Base-by-base conservation (phyloP, 2,888 invertebrate genomes). In the Protophormia terraenovae region DNA sequence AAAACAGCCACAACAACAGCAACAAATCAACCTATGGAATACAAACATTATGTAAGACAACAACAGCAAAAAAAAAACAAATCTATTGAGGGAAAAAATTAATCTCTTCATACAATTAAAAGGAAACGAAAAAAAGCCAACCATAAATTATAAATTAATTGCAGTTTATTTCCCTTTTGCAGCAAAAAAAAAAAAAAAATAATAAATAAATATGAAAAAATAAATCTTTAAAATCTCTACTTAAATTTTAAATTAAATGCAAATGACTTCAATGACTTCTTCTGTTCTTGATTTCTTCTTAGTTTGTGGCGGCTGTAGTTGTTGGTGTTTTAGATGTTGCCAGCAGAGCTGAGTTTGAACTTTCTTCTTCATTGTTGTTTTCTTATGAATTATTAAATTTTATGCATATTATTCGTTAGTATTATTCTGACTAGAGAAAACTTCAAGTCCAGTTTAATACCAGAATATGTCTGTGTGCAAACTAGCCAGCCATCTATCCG, bases 31-130 rank as follows among this genome's bases (percentile, higher is more conserved):
- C 22, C 50, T 62, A 35, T 38, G 58, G 14, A 69, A 55, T 47
- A 19, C 19, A 88, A 89, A 87, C 84, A 88, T 80, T 80, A 80
- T 66, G 73, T 29, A 73, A 80, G 16, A 35, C 32, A 72, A 53
- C 14, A 58, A 47, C 19, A 6, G 19, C 12, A 60, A 16, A 0
- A 71, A 27, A 67, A 55, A n/a, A n/a, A 64, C n/a, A 41, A 24
- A 24, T 66, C 29, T 29, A 12, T 45, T 19, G 29, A 41, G 38
- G 50, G 32, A 14, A 35, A 41, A 60, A 50, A 47, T 35, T 55
- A 45, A 62, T 53, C 62, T 64, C 50, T n/a, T 41, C 64, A 55
- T 29, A 72, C 72, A 79, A 53, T 55, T 62, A 64, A 72, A 41
- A 58, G 35, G 58, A 58, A 73, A 66, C 12, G 27, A 38, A 72